Evolutionary conservation across 2,113 vertebrate species (phyloP), one percentile per base, ranked within the genome.

Genomic region (Tapirus terrestris): DNA sequence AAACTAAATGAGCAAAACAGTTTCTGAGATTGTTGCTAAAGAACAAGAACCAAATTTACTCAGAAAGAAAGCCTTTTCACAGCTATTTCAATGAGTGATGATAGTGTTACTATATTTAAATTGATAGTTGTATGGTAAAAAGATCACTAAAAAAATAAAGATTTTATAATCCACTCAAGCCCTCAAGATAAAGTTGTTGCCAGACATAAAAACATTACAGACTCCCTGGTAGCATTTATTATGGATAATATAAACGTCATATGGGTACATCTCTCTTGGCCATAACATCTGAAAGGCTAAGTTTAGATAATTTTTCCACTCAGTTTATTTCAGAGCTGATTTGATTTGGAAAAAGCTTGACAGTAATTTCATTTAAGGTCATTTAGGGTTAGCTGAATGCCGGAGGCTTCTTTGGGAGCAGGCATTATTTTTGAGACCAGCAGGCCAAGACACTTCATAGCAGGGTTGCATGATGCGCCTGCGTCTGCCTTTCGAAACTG

Each of bases 311-410:
- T 97, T 96, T 99, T 98, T 98, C 97, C 98, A 97, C 92, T 16
- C 97, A 98, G 98, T 98, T 98, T 93, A 76, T 96, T 98, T 98
- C 97, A 97, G 51, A 96, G 96, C 95, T 99, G 98, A 99, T 99
- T 98, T 97, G 97, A 99, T 99, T 98, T 98, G 98, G 98, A 98
- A 96, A 93, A 83, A 95, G 97, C 98, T 97, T 92, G 96, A 89
- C 93, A 95, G 77, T 98, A 97, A 98, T 98, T 98, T 98, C 96
- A 98, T 98, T 98, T 98, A 86, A 94, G 97, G 98, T 98, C 97
- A 97, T 91, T 81, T 96, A 2, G 43, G 98, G 97, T 98, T 95
- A 98, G 86, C 85, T 93, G 70, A 95, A 70, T 88, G 77, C 87
- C 93, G 90, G 87, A 94, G 89, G 43, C 96, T 97, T 98, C 96